phyloP scores from a whole-genome alignment of 2,888 invertebrate genomes.

The Apeira syringaria region DNA sequence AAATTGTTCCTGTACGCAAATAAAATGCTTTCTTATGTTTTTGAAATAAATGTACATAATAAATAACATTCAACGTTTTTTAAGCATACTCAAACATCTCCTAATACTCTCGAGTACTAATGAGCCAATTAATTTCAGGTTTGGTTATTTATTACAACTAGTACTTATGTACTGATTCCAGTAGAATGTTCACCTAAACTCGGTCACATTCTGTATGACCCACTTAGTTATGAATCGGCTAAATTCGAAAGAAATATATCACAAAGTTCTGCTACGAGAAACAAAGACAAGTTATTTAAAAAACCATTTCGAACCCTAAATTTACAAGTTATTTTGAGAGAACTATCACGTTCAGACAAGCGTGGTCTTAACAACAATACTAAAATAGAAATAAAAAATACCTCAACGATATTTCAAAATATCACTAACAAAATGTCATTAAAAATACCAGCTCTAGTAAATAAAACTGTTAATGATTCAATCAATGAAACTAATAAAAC shows the following conservation, averaged over 20 bases:
- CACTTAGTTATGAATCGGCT: constrained; percentile 39
- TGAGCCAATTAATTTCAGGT: too few species aligned
- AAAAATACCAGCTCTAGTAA: neutral
- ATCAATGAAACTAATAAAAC: neutral
- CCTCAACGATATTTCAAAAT: neutral
- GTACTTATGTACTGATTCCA: too few species aligned
- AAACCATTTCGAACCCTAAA: neutral
- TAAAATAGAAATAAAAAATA: neutral
- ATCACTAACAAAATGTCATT: neutral
- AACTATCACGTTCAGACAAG: neutral
- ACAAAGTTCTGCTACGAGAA: too few species aligned
- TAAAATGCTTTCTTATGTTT: too few species aligned
- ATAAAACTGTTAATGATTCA: neutral
- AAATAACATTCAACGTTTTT: too few species aligned
- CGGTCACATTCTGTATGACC: constrained; percentile 42
- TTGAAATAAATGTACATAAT: too few species aligned
- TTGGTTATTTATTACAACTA: too few species aligned
- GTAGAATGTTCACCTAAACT: constrained; percentile 53
- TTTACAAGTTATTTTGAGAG: neutral
- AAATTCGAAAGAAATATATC: neutral
- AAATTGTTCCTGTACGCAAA: too few species aligned
- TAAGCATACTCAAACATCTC: too few species aligned
- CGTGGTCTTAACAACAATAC: neutral
- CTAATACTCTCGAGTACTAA: too few species aligned
- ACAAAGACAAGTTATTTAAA: too few species aligned